Evolutionary conservation across 2,797 vertebrate species (phyloP), one percentile per base, ranked within the genome.

Genomic region (Bradypodion ventrale): DNA sequence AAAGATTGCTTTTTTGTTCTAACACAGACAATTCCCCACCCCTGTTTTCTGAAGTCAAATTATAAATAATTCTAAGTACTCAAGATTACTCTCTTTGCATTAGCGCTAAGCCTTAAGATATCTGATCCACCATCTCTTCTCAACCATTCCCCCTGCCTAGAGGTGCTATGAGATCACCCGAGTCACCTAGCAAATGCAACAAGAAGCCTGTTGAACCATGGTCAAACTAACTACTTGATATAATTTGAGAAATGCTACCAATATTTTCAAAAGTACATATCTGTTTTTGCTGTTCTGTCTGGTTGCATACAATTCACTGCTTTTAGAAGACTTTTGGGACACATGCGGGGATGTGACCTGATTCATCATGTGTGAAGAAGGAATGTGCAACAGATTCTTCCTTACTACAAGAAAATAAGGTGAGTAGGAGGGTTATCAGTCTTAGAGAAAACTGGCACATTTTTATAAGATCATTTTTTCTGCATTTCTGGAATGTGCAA

Each of bases 21-120:
- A 82, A 16, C 42, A 49, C 25, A 84, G 59, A 68, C 37, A n/a
- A 70, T 44, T 72, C 32, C 7, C 13, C 44, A 16, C 10, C 40
- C 37, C 82, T 60, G 29, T 70, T 70, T 83, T 44, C 49, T 59
- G 37, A 83, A 77, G 74, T 77, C 37, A 72, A 72, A 78, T 78
- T 49, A 60, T 83, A 70, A 84, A 72, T 78, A 78, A 72, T 77
- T 70, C 21, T 66, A 5, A 70, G 40, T n/a, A 35, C 6, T 46
- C 56, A 70, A 46, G 82, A 72, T 21, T 37, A 40, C 35, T 62
- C 56, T 60, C 13, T 62, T 7, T 62, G 75, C 66, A 76, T 70
- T 83, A 69, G 49, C 37, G 32, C 35, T 40, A 66, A 29, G 15
- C 5, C 49, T 29, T 59, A 25, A 29, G 32, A 52, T 56, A 69